These are phyloP conservation scores for Excalfactoria chinensis DNA, from an alignment of 2,113 vertebrate species.

Conservation along the genomic window DNA sequence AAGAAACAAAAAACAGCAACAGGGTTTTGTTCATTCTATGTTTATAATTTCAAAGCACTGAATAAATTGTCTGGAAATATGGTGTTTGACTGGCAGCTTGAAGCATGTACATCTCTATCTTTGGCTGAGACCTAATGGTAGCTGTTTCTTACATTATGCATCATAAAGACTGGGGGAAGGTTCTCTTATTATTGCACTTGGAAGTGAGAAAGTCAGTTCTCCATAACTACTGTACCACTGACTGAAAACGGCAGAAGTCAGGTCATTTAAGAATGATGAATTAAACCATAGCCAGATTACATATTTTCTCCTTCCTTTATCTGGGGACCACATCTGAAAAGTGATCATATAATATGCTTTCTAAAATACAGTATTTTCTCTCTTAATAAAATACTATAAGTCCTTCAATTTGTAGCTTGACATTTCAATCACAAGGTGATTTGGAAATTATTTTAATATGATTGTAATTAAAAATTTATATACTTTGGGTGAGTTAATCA, in stretches of 20 bases:
- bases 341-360: neutral
- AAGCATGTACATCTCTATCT: neutral
- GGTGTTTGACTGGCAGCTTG: neutral
- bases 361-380: neutral
- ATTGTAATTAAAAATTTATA: neutral
- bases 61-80: neutral
- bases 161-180: neutral
- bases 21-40: neutral
- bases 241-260: neutral
- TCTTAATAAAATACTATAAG: neutral
- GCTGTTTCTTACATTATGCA: neutral
- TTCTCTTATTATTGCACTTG: neutral
- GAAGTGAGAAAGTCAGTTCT: neutral
- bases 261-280: neutral
- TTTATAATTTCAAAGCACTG: neutral
- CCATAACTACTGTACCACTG: accelerated
- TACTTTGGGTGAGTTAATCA: neutral
- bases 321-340: neutral
- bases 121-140: neutral
- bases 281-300: neutral
- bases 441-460: neutral
- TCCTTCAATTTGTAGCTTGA: neutral
- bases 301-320: neutral
- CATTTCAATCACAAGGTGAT: neutral
- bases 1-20: no score